Conservation (phyloP, 2,113 vertebrate genomes). For the Thermophis baileyi region DNA sequence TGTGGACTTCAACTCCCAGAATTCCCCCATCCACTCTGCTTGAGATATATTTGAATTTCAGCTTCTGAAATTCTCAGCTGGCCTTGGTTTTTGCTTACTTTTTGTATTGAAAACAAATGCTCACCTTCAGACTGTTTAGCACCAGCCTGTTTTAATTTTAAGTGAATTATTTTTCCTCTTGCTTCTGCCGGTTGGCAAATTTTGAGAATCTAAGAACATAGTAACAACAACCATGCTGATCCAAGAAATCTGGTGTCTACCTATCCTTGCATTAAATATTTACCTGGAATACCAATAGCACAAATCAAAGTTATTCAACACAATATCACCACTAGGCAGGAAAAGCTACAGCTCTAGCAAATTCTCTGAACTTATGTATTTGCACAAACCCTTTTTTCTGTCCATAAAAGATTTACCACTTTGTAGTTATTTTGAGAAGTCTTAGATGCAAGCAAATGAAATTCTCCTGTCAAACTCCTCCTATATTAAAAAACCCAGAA, state of each 20-base stretch:
- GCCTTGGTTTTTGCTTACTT: background rate
- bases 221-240: background rate
- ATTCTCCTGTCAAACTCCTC: background rate
- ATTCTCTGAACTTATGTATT: background rate
- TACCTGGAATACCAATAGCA: background rate
- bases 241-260: background rate
- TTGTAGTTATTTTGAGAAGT: background rate
- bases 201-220: background rate
- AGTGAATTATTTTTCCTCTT: background rate
- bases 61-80: background rate
- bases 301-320: background rate
- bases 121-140: no score
- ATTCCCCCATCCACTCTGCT: background rate
- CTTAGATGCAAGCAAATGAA: background rate
- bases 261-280: background rate
- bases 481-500: background rate
- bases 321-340: background rate
- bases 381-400: background rate
- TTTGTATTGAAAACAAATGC: background rate
- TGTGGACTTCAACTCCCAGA: background rate
- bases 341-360: background rate
- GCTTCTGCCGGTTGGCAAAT: no score
- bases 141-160: background rate
- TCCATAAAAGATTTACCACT: background rate
- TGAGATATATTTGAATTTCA: background rate